Evolutionary conservation across 2,797 vertebrate genomes (phyloP).

Genomic region (Notolepis coatsorum): DNA sequence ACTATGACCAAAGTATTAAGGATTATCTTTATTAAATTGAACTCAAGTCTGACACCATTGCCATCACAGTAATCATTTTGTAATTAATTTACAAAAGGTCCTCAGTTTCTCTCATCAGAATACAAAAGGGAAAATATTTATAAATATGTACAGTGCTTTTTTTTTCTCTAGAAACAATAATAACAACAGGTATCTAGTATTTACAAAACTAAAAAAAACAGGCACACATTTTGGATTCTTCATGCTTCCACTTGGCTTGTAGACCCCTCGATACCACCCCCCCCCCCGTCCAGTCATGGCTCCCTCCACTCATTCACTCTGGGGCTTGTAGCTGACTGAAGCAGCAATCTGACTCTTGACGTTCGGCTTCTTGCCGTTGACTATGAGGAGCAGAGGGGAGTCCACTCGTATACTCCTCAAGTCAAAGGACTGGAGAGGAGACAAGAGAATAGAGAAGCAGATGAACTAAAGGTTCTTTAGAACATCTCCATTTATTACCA

Average conservation of each 20-base stretch:
- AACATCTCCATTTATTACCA: too few species aligned
- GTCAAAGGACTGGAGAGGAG: slow-evolving; percentile 80
- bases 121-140: slow-evolving; percentile 50
- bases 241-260: slow-evolving; percentile 9
- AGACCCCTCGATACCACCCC: slow-evolving; percentile 5
- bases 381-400: slow-evolving; percentile 88
- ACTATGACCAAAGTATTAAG: not conserved
- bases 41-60: slow-evolving; percentile 20
- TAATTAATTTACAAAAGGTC: slow-evolving; percentile 35
- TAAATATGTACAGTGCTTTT: slow-evolving; percentile 68
- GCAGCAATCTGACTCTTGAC: slow-evolving; percentile 86
- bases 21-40: slow-evolving; percentile 14
- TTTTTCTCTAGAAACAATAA: slow-evolving; percentile 30
- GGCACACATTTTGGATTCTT: slow-evolving; percentile 40
- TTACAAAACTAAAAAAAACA: slow-evolving; percentile 61
- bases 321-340: slow-evolving; percentile 86
- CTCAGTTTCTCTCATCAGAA: not conserved
- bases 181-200: slow-evolving; percentile 47
- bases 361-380: slow-evolving; percentile 90
- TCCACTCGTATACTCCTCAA: slow-evolving; percentile 92
- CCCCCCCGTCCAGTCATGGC: slow-evolving; percentile 9
- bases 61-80: slow-evolving; percentile 17
- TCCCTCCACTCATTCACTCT: slow-evolving; percentile 80
- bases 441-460: not conserved
- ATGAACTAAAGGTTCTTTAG: not conserved